A percentile compares a stretch with the other conserved stretches of the same genome.
phyloP scores from a whole-genome alignment of 2,113 vertebrate genomes.

The Callaeas wilsoni region DNA sequence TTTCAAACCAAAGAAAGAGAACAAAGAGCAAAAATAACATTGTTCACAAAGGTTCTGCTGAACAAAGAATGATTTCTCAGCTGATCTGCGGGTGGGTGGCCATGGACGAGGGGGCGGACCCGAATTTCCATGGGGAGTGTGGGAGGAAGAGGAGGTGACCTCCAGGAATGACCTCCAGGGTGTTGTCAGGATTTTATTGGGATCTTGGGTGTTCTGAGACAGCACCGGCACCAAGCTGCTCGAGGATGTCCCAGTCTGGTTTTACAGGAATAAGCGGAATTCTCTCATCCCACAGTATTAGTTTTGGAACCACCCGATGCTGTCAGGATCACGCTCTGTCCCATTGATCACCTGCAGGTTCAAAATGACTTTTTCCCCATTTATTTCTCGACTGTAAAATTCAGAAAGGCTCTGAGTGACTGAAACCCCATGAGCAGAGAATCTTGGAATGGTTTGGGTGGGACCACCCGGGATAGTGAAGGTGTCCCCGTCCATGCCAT shows the following conservation, averaged over 20 bases:
- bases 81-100: constrained; percentile 50
- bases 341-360: neutral
- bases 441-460: neutral
- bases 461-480: neutral
- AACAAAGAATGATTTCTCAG: constrained; percentile 38
- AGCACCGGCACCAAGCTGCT: neutral
- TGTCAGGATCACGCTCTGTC: neutral
- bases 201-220: constrained; percentile 6
- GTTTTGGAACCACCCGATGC: neutral
- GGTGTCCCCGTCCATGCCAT: neutral
- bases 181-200: neutral
- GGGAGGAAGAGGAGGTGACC: constrained; percentile 23
- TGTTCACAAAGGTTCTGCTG: neutral
- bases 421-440: neutral
- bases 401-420: rapidly evolving
- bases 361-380: neutral
- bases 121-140: neutral
- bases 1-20: neutral
- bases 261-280: neutral
- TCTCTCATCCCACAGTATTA: neutral
- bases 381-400: neutral
- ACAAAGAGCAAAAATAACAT: constrained; percentile 20
- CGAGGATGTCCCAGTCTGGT: neutral
- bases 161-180: neutral
- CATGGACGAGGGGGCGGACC: neutral